Base-by-base conservation (phyloP, 2,888 invertebrate species). In the Stictocephala bisonia region DNA sequence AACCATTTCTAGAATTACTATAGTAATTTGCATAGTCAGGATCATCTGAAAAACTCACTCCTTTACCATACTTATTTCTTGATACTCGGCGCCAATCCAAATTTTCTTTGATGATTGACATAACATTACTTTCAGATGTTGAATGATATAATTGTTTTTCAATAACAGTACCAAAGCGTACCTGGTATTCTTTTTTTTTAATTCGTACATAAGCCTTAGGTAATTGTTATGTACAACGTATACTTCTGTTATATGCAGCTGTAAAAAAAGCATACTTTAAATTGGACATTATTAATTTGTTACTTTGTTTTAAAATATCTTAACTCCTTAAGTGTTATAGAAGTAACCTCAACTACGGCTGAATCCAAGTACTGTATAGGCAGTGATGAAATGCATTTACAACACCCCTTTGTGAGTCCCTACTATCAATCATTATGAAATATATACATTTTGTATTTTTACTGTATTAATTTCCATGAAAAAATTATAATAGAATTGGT, bases 21-120 rank as follows among this genome's bases (percentile, higher is more conserved):
- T 73, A 75, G 6, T 27, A 53, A 48, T 78, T 73, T 0, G 76
- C 75, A 60, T 78, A 78, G 18, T 67, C 66, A 0, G 76, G 74
- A 41, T 68, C 41, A 0, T 71, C 40, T 6, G 76, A 76, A 56
- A 78, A 78, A 29, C 75, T 74, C 2, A 78, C 76, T 13, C 78
- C 78, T 6, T 27, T 29, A 0, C 77, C 77, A 71, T 60, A 78
- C 22, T 66, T 74, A 0, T 40, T 40, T 3, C 78, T 70, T 1
- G n/a, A 27, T 7, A 74, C 68, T 4, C 41, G 48, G 9, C 78
- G 70, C 76, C 77, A 77, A 40, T 78, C 67, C 9, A 77, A 66
- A 40, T 77, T 77, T 24, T 68, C 2, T 22, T 48, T 15, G 18
- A 69, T 41, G n/a, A 76, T 76, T 2, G 72, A 56, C 0, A 20